Evolutionary conservation across 2,888 invertebrate species (phyloP), one percentile per base, ranked within the genome.

Genomic region (Entomobrya proxima): DNA sequence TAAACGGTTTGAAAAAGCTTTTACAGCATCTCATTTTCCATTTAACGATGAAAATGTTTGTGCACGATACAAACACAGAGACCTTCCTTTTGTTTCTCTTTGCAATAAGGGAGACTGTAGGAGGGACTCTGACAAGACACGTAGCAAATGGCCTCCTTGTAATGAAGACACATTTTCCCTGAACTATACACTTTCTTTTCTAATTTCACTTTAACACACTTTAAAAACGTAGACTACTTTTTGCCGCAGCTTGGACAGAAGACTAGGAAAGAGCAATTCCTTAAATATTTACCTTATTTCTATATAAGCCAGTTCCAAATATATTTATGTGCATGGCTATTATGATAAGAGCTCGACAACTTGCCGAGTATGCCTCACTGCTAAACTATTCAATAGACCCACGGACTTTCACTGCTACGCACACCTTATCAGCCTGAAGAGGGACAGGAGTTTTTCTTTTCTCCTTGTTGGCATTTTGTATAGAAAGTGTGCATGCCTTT

Each of bases 111-210:
- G 40, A 52, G 67, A 47, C 30, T 32, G 64, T 32, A 72, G 69
- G 50, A 55, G 61, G 72, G 52, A 61, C 27, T 47, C 40, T 74
- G 74, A 81, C 72, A 81, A 35, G 81, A 74, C 74, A 74, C 74
- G 81, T 81, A 81, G 61, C 21, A 44, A 61, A 74, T 74, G 61
- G 81, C 81, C 47, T 74, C 74, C 18, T 58, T 32, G 32, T 81
- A 74, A 81, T 81, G 81, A 81, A 81, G 81, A 74, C 47, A 74
- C 72, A 64, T 64, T 37, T 37, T 64, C 37, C 35, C 37, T 64
- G 64, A 21, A 64, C 37, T 37, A 37, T 27, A 24, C 72, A 18
- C 72, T 72, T 72, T 47, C 72, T 13, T n/a, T 30, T 72, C 47
- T 72, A 72, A 44, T 72, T 72, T 72, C 72, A 72, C 72, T 72